Evolutionary conservation across 2,113 vertebrate genomes (phyloP).

Genomic region (Oreotrochilus melanogaster): DNA sequence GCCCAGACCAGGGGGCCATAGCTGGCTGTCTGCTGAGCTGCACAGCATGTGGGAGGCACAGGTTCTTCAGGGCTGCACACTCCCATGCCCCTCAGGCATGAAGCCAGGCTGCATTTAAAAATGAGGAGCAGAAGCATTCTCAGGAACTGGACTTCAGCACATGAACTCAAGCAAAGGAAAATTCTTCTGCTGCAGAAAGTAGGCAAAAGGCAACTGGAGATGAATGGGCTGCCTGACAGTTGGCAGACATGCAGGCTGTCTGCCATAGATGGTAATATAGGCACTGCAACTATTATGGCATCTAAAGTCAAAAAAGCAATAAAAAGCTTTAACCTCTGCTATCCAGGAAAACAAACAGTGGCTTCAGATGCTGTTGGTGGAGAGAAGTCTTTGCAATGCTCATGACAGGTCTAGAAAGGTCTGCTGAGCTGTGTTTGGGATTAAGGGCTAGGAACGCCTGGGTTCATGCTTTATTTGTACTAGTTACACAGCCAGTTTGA

Average conservation of each 20-base stretch:
- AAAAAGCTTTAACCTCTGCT: slow-evolving; percentile 58
- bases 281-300: slow-evolving; percentile 46
- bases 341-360: background rate
- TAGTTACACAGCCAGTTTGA: background rate
- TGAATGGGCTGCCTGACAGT: slow-evolving; percentile 68
- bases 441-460: background rate
- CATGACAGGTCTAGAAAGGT: background rate
- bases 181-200: slow-evolving; percentile 59
- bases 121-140: background rate
- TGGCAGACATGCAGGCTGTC: slow-evolving; percentile 45
- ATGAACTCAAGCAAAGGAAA: slow-evolving; percentile 35
- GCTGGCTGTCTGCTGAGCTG: background rate
- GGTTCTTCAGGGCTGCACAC: background rate
- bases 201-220: slow-evolving; percentile 72
- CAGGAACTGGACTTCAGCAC: background rate
- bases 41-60: background rate
- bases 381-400: background rate
- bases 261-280: slow-evolving; percentile 71
- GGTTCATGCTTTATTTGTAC: background rate
- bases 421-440: background rate
- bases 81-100: background rate
- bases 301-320: slow-evolving; percentile 31
- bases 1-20: background rate
- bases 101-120: slow-evolving; percentile 9
- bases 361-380: background rate